These are phyloP conservation scores for Tetramorium bicarinatum DNA, from an alignment of 2,888 invertebrate genomes.

Conservation along the genomic window DNA sequence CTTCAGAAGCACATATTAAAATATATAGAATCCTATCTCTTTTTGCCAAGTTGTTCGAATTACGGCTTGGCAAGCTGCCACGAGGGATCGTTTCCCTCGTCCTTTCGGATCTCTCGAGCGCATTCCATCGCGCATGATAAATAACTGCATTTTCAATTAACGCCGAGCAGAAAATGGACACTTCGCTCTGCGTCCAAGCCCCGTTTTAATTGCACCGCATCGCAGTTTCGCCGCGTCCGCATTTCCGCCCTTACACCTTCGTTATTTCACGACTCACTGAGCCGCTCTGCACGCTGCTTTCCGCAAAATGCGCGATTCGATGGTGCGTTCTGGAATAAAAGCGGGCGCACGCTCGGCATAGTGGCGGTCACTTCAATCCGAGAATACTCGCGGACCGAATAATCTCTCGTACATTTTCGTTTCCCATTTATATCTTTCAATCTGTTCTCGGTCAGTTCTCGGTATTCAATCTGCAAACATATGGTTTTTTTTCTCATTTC, in stretches of 20 bases:
- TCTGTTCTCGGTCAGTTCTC: background rate
- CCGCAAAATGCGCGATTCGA: conserved; percentile 42
- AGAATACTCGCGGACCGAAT: background rate
- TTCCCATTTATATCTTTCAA: conserved; percentile 18
- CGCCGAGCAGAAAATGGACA: conserved; percentile 57
- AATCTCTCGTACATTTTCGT: conserved; percentile 14
- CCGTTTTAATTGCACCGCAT: conserved; percentile 64
- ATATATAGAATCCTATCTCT: conserved; percentile 2
- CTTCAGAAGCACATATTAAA: background rate
- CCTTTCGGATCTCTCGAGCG: conserved; percentile 9
- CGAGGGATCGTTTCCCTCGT: background rate
- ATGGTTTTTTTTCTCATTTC: background rate
- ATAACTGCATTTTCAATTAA: conserved; percentile 80
- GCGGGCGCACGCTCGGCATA: background rate
- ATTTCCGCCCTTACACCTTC: conserved; percentile 43
- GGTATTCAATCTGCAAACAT: background rate
- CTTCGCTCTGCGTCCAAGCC: conserved; percentile 61
- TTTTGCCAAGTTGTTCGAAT: conserved; percentile 27
- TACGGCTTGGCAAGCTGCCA: conserved; percentile 37
- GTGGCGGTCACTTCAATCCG: conserved; percentile 7
- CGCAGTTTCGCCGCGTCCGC: conserved; percentile 42
- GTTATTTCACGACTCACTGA: conserved; percentile 51
- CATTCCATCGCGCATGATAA: conserved; percentile 64
- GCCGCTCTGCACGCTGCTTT: background rate
- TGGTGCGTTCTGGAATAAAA: conserved; percentile 16